Base-by-base conservation (phyloP, 2,113 vertebrate species). In the Pelvicachromis taeniatus region DNA sequence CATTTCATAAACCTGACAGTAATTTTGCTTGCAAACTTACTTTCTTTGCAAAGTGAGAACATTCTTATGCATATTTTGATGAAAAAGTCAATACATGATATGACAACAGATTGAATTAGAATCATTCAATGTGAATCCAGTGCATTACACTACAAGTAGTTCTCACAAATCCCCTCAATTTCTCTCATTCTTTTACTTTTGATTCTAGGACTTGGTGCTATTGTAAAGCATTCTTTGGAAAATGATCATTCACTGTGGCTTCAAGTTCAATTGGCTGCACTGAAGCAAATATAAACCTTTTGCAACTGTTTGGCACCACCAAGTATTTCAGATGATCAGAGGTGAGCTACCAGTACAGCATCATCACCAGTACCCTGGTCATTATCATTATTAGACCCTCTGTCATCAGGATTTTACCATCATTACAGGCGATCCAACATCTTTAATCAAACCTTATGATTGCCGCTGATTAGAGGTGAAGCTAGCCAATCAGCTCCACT, bases 391-490 rank as follows among this genome's bases (percentile, higher is more conserved):
- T 91, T 52, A 78, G 77, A 77, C 73, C 61, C 40, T 80, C 42
- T 83, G 61, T 59, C 84, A 86, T 89, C 88, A 91, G 42, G 42
- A 77, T 86, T 75, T 90, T 91, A 89, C 85, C 87, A 13, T 86
- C 84, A 78, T 88, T 55, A 88, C 52, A 87, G 75, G 45, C 63
- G 40, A 82, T 86, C 84, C 42, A 77, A 91, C 83, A 91, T 85
- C 87, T 91, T 93, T 91, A 92, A 95, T 93, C 93, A 93, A 68
- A 85, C 31, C 87, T 48, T 52, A 23, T 89, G 90, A 94, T 91
- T 94, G 82, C 85, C 23, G 29, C 84, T 92, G 93, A 93, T 94
- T 92, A 75, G 80, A 77, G 63, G 75, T 83, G 54, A 89, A 77
- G 80, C 50, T 31, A 23, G 68, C 77, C 90, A 93, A 92, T 94